phyloP scores from a whole-genome alignment of 1,140 invertebrate species.

The Eurytemora carolleeae region DNA sequence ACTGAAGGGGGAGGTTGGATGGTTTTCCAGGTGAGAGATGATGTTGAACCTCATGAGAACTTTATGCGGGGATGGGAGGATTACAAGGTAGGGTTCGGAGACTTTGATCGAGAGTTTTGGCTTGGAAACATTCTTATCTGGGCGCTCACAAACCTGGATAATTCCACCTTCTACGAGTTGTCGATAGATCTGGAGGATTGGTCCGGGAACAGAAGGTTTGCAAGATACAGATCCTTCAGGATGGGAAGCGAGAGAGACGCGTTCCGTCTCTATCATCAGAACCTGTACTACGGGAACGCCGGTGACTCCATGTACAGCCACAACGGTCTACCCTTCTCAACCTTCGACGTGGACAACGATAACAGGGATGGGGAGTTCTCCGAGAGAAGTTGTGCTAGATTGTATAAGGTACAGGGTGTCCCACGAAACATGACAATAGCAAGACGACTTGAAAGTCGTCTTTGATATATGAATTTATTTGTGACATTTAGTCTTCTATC shows the following conservation, averaged over 20 bases:
- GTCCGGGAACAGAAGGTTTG: slow-evolving; percentile 25
- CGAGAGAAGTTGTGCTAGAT: slow-evolving; percentile 20
- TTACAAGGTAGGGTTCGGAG: slow-evolving; percentile 22
- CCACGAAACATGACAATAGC: too few species aligned
- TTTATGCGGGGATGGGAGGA: slow-evolving; percentile 22
- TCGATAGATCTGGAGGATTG: slow-evolving; percentile 29
- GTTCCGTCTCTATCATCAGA: slow-evolving; percentile 21
- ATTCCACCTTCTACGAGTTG: slow-evolving; percentile 24
- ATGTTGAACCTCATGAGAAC: slow-evolving; percentile 22
- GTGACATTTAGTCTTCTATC: too few species aligned
- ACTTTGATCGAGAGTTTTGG: slow-evolving; percentile 23
- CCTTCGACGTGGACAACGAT: slow-evolving; percentile 30
- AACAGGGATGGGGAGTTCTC: slow-evolving; percentile 20
- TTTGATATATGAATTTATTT: too few species aligned
- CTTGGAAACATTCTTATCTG: slow-evolving; percentile 21
- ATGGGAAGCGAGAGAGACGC: slow-evolving; percentile 20
- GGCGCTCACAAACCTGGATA: slow-evolving; percentile 27
- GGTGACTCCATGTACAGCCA: slow-evolving; percentile 27
- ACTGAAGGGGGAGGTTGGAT: slow-evolving; percentile 26
- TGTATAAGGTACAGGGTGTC: slow-evolving; percentile 22
- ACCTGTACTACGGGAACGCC: slow-evolving; percentile 21
- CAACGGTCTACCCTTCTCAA: slow-evolving; percentile 27
- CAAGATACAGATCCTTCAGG: slow-evolving; percentile 20
- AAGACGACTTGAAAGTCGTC: too few species aligned
- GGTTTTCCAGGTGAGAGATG: slow-evolving; percentile 22